Percentiles rank a stretch among this genome's conserved stretches.
phyloP scores from a whole-genome alignment of 2,888 invertebrate species.

The Xestia sexstrigata region DNA sequence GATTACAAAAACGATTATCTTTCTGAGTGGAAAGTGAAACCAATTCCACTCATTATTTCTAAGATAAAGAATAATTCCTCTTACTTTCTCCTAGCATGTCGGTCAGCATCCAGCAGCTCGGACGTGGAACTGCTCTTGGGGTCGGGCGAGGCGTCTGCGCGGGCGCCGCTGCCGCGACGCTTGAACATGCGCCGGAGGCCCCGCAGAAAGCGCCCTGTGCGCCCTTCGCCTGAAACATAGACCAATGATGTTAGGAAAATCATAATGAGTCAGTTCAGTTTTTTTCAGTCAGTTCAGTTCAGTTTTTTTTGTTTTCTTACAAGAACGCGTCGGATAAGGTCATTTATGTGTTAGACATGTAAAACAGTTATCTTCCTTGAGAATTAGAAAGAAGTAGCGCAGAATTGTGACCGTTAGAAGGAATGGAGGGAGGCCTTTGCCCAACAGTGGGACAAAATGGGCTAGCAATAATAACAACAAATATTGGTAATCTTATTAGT shows the following conservation, averaged over 20 bases:
- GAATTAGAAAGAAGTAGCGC: no score
- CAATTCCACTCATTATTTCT: neutral
- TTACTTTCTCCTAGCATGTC: conserved; percentile 90
- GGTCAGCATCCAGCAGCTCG: conserved; percentile 92
- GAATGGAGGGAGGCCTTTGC: no score
- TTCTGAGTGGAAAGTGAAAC: neutral
- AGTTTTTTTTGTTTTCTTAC: neutral
- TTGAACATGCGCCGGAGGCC: conserved; percentile 94
- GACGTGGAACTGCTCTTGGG: conserved; percentile 92
- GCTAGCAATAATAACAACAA: no score
- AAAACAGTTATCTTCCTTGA: neutral
- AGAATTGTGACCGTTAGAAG: no score
- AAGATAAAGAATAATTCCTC: conserved; percentile 51
- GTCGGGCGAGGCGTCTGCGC: conserved; percentile 88
- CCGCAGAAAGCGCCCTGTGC: conserved; percentile 92
- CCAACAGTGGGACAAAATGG: no score
- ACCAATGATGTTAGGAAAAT: conserved; percentile 9
- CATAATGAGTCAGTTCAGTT: no score
- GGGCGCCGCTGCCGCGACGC: conserved; percentile 85
- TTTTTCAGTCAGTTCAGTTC: no score
- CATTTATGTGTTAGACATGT: neutral
- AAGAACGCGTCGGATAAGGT: neutral
- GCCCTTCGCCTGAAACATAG: conserved; percentile 85
- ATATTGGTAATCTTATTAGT: no score
- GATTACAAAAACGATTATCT: neutral